These are phyloP conservation scores for Gambusia holbrooki DNA, from an alignment of 2,113 vertebrate species.

Conservation along the genomic window DNA sequence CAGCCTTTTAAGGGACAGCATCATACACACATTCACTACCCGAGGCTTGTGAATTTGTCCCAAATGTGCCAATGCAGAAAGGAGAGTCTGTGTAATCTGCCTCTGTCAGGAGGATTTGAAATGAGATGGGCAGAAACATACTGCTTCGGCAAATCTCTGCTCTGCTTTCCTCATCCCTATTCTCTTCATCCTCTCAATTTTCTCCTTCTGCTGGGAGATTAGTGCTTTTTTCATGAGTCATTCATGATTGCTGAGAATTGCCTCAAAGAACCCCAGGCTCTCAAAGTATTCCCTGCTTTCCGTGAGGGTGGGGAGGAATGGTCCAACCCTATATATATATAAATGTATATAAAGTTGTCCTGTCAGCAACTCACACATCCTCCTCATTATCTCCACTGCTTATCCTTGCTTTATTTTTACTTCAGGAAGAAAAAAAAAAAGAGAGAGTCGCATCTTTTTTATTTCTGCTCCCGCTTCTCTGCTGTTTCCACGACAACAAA, in stretches of 20 bases:
- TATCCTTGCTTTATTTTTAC: neutral
- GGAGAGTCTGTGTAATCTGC: conserved; percentile 55
- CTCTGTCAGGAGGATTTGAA: conserved; percentile 71
- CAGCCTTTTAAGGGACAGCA: conserved; percentile 41
- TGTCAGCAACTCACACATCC: conserved; percentile 43
- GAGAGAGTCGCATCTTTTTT: conserved; percentile 52
- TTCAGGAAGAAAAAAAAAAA: conserved; percentile 17
- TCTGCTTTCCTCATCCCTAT: conserved; percentile 42
- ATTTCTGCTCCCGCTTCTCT: conserved; percentile 56
- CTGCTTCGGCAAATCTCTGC: conserved; percentile 57
- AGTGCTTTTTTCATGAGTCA: conserved; percentile 69
- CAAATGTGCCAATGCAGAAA: conserved; percentile 67
- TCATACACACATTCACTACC: conserved; percentile 35
- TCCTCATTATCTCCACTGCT: conserved; percentile 33
- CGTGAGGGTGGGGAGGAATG: neutral
- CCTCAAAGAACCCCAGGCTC: conserved; percentile 47
- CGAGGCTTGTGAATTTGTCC: conserved; percentile 57
- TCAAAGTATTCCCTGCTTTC: conserved; percentile 48
- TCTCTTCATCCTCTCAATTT: conserved; percentile 31
- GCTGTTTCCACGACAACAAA: conserved; percentile 81
- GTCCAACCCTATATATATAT: neutral
- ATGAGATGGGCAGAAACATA: conserved; percentile 35
- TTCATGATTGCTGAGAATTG: conserved; percentile 54
- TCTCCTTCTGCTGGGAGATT: conserved; percentile 53
- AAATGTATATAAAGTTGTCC: conserved; percentile 4